Conservation (phyloP, 2,888 invertebrate species). For the Lagria hirta region DNA sequence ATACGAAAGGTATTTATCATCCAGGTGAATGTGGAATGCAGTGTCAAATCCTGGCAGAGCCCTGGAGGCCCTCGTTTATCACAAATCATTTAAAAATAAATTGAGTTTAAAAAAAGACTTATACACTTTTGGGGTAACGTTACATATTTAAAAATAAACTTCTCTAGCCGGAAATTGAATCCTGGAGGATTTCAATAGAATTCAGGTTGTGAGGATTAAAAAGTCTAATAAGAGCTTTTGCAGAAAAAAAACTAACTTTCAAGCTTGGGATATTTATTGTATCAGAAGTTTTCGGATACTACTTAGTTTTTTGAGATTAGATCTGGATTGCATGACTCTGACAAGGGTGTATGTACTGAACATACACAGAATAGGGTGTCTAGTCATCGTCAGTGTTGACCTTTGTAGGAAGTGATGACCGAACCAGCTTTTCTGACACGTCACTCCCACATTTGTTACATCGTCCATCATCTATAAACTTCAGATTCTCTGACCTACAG, state of each 20-base stretch:
- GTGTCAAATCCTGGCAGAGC: slow-evolving; percentile 11
- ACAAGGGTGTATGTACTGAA: no score
- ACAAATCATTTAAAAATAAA: slow-evolving; percentile 8
- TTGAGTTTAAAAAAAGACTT: background rate
- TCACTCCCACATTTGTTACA: slow-evolving; percentile 39
- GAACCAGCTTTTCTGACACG: slow-evolving; percentile 35
- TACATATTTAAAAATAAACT: no score
- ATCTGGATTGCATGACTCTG: no score
- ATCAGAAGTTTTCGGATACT: no score
- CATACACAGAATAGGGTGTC: no score
- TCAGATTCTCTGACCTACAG: slow-evolving; percentile 35
- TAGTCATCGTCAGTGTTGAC: slow-evolving; percentile 30
- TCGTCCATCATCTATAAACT: slow-evolving; percentile 38
- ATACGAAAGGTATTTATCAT: slow-evolving; percentile 21
- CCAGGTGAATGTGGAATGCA: slow-evolving; percentile 20
- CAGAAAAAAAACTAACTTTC: background rate
- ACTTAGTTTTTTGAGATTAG: no score
- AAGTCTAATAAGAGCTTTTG: background rate
- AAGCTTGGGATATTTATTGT: no score
- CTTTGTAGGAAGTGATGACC: slow-evolving; percentile 37
- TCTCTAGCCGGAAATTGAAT: background rate
- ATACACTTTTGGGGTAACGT: no score
- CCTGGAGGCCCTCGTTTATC: slow-evolving; percentile 15
- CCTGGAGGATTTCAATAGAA: background rate
- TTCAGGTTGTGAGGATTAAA: background rate